These are phyloP conservation scores for Cantharis flavilabris DNA, from an alignment of 2,888 invertebrate species.

Conservation along the genomic window DNA sequence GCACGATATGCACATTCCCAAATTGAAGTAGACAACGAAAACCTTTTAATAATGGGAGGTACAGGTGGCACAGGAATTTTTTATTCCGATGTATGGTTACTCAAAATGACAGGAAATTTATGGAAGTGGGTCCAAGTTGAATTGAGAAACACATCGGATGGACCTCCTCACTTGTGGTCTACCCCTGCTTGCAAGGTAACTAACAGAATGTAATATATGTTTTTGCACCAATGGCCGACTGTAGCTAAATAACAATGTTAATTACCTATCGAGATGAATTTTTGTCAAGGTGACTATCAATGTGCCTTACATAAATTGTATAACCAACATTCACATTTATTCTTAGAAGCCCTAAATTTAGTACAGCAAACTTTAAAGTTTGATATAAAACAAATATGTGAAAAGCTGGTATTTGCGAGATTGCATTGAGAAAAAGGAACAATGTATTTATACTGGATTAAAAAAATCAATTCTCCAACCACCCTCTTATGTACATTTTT, in stretches of 20 bases:
- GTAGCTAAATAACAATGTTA: background rate
- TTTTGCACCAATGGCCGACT: background rate
- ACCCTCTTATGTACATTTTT: no score
- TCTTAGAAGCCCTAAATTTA: no score
- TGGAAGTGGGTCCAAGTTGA: conserved; percentile 80
- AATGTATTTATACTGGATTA: no score
- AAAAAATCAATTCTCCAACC: no score
- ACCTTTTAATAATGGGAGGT: conserved; percentile 83
- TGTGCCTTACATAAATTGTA: no score
- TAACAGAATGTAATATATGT: background rate
- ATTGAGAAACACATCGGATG: conserved; percentile 77
- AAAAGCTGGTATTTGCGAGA: no score
- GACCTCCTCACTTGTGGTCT: conserved; percentile 89
- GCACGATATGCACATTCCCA: conserved; percentile 91
- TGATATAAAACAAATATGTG: no score
- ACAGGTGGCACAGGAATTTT: conserved; percentile 86
- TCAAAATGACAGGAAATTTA: conserved; percentile 69
- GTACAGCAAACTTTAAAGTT: no score
- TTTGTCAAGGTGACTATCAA: background rate
- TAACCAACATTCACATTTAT: no score
- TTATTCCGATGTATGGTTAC: conserved; percentile 89
- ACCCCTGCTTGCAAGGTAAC: conserved; percentile 84
- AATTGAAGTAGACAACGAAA: conserved; percentile 75
- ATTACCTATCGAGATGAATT: background rate
- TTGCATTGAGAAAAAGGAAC: no score